phyloP scores from a whole-genome alignment of 2,113 vertebrate genomes.

The Pedionomus torquatus region DNA sequence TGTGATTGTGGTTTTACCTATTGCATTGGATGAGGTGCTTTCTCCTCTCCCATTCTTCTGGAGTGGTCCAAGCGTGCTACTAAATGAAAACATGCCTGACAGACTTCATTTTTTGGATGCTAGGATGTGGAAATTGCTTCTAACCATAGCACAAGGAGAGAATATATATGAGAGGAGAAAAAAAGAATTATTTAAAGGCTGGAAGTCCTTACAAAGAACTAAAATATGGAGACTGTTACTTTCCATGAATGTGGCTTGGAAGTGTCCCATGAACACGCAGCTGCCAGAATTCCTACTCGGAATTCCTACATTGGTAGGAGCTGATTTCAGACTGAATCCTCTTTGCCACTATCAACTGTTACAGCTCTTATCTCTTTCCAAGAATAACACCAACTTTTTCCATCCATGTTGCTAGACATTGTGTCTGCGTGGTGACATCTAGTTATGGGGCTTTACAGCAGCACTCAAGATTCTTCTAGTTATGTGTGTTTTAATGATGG shows the following conservation, averaged over 20 bases:
- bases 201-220: background rate
- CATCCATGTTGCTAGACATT: background rate
- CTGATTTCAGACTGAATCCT: background rate
- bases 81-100: background rate
- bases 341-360: background rate
- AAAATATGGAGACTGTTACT: background rate
- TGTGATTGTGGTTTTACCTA: background rate
- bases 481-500: background rate
- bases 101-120: background rate
- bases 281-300: background rate
- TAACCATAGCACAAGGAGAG: background rate
- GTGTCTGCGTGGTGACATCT: background rate
- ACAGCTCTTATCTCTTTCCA: background rate
- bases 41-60: background rate
- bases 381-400: background rate
- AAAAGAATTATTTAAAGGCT: background rate
- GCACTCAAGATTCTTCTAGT: background rate
- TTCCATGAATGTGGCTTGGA: background rate
- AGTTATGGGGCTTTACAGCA: background rate
- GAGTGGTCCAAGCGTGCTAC: background rate
- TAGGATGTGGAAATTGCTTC: background rate
- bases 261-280: fast-evolving
- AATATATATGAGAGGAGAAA: background rate
- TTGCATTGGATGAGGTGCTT: background rate
- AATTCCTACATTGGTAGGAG: background rate